A percentile compares a stretch with the other conserved stretches of the same genome.
Evolutionary conservation across 2,797 vertebrate genomes (phyloP).

Genomic region (Poecilia picta): DNA sequence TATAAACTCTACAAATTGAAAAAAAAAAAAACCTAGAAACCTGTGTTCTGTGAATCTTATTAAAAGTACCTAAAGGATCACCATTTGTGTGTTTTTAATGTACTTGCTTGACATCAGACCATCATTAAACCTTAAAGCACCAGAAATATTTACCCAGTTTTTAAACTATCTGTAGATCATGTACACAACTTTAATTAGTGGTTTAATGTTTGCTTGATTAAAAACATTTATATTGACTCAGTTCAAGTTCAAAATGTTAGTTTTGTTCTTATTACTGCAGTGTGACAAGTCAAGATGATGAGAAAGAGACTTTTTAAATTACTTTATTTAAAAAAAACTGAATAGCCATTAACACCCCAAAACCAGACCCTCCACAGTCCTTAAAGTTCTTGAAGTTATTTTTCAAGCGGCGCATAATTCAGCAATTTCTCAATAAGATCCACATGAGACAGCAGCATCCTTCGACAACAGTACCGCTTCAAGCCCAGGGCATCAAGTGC

Average conservation of each 20-base stretch:
- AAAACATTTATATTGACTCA: not conserved
- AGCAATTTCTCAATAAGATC: constrained; percentile 98
- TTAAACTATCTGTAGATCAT: not conserved
- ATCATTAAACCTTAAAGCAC: not conserved
- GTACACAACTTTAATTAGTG: not conserved
- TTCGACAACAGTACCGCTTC: constrained; percentile 96
- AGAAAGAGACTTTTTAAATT: constrained; percentile 15
- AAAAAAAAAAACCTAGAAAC: constrained; percentile 53
- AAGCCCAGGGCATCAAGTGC: constrained; percentile 93
- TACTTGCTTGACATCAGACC: not conserved
- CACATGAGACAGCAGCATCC: constrained; percentile 96
- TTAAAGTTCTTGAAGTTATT: constrained; percentile 63
- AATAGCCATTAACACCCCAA: constrained; percentile 7
- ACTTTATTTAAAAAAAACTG: constrained; percentile 65
- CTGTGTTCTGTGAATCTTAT: constrained; percentile 1
- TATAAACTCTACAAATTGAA: constrained; percentile 66
- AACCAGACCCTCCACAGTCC: constrained; percentile 18
- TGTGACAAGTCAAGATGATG: not conserved
- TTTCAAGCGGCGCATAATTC: constrained; percentile 96
- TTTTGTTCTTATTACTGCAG: not conserved
- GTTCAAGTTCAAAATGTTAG: not conserved
- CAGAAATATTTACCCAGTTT: not conserved
- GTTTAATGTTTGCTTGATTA: not conserved
- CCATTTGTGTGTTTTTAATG: not conserved
- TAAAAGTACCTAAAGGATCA: not conserved